phyloP scores from a whole-genome alignment of 1,140 invertebrate genomes.

The Chlorops oryzae region DNA sequence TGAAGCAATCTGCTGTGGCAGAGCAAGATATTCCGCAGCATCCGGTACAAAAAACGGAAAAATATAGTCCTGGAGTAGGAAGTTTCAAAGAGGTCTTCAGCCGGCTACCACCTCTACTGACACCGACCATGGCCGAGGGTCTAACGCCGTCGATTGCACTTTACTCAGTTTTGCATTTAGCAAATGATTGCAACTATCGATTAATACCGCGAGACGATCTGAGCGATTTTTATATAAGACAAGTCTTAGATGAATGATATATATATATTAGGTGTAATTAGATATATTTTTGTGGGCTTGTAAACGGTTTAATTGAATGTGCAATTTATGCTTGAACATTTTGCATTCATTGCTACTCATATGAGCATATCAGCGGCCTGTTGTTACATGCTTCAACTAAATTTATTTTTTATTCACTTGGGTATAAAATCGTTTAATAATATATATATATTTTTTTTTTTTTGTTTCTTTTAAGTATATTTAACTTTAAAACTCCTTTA shows the following conservation, averaged over 20 bases:
- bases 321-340: not conserved
- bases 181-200: constrained; percentile 59
- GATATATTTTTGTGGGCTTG: not conserved
- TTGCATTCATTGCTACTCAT: not conserved
- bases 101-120: constrained; percentile 53
- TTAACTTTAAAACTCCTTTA: too few relatives aligned
- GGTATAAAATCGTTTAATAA: not conserved
- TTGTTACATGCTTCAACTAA: too few relatives aligned
- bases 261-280: not conserved
- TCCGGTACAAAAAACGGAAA: constrained; percentile 20
- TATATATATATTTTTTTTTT: not conserved
- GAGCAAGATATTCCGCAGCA: constrained; percentile 23
- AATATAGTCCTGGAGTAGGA: constrained; percentile 30
- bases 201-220: constrained; percentile 34
- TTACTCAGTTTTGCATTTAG: constrained; percentile 67
- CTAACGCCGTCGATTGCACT: constrained; percentile 66
- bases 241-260: constrained; percentile 23
- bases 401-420: not conserved
- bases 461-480: not conserved
- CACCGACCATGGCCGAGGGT: constrained; percentile 55
- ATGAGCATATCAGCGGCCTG: too few relatives aligned
- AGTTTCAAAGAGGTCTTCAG: constrained; percentile 52
- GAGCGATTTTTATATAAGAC: constrained; percentile 37
- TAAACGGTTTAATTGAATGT: not conserved
- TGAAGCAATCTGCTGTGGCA: constrained; percentile 16